phyloP scores from a whole-genome alignment of 1,140 invertebrate species.

The Drosophila pandora region DNA sequence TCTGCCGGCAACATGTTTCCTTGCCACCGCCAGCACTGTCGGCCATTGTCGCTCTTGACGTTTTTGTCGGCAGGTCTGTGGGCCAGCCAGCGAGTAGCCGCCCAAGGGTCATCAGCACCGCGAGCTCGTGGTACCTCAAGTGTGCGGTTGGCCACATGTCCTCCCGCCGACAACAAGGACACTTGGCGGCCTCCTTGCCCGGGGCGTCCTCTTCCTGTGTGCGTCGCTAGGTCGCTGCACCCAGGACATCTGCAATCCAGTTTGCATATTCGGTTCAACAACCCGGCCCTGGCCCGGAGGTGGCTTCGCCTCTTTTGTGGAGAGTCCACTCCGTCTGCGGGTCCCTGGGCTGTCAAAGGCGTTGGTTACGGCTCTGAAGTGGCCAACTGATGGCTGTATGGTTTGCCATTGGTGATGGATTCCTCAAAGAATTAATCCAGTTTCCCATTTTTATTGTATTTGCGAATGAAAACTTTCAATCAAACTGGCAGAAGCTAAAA shows the following conservation, averaged over 20 bases:
- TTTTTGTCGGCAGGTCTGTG: neutral
- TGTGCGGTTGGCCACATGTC: neutral
- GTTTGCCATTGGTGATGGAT: too few relatives aligned
- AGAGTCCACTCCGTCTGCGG: neutral
- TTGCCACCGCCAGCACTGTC: too few relatives aligned
- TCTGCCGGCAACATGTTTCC: too few relatives aligned
- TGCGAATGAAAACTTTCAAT: too few relatives aligned
- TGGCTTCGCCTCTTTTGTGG: constrained; percentile 12
- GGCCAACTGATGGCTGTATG: neutral
- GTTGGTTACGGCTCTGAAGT: neutral
- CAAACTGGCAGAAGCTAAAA: too few relatives aligned
- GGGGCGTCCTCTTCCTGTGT: constrained; percentile 42
- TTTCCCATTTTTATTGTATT: too few relatives aligned
- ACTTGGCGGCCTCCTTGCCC: constrained; percentile 25
- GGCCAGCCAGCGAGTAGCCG: constrained; percentile 9
- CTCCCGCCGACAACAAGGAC: constrained; percentile 15
- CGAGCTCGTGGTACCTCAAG: constrained; percentile 17
- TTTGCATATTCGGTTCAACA: constrained; percentile 69
- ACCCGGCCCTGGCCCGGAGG: constrained; percentile 21
- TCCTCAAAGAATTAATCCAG: too few relatives aligned
- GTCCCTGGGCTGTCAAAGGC: neutral
- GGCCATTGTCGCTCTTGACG: too few relatives aligned
- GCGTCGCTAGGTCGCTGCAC: constrained; percentile 72
- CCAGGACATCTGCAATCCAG: constrained; percentile 63
- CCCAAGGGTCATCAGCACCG: constrained; percentile 59